Percentiles rank a stretch among this genome's conserved stretches.
phyloP scores from a whole-genome alignment of 2,797 vertebrate species.

The Gymnopithys bicolor region DNA sequence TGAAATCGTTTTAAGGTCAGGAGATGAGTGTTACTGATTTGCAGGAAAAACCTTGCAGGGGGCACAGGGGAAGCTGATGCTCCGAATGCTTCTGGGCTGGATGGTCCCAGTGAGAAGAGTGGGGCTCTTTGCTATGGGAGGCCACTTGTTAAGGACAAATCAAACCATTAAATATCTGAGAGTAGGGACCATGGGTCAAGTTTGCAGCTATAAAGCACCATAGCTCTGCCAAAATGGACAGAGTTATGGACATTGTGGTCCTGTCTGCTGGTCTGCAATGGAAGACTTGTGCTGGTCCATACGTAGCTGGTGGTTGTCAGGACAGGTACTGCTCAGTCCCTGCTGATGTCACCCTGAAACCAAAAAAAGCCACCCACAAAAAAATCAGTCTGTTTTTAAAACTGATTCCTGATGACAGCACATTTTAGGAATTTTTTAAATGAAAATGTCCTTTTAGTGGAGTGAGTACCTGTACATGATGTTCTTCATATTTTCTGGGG shows the following conservation, averaged over 20 bases:
- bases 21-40: not conserved
- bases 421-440: not conserved
- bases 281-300: accelerated
- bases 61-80: accelerated
- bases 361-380: not conserved
- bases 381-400: not conserved
- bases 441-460: not conserved
- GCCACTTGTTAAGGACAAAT: not conserved
- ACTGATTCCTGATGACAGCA: not conserved
- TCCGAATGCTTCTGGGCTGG: not conserved
- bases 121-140: not conserved
- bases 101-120: not conserved
- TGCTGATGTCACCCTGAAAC: not conserved
- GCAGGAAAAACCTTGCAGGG: not conserved
- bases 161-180: not conserved
- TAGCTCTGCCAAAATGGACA: not conserved
- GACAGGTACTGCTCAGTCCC: not conserved
- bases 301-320: not conserved
- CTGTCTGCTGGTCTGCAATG: not conserved
- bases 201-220: accelerated
- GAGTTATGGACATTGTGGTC: accelerated
- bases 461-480: not conserved
- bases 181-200: too few species aligned
- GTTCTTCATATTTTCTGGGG: not conserved
- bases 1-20: not conserved